Base-by-base conservation (phyloP, 2,113 vertebrate genomes). In the Phrynosoma platyrhinos region DNA sequence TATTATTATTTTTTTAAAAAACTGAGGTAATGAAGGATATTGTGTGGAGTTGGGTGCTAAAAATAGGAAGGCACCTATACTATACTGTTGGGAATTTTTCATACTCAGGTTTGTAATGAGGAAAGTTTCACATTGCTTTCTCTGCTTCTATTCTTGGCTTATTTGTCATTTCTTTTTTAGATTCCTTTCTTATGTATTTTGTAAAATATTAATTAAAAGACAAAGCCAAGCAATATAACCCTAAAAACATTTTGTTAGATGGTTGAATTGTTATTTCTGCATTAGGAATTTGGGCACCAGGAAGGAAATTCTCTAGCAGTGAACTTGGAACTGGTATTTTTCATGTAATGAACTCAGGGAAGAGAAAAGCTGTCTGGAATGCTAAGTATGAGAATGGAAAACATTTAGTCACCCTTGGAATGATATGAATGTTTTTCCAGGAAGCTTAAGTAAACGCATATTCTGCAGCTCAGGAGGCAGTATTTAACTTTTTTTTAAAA, bases 361-460 rank as follows among this genome's bases (percentile, higher is more conserved):
- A 76, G 75, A 92, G 82, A 93, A 95, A 94, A 94, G 93, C 89
- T 90, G 95, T 90, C 94, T 96, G 97, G 97, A 97, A 98, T 98
- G 96, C 68, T 0, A 97, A 96, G 96, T 97, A 98, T 98, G 97
- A 95, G 95, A 89, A 95, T 96, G 96, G 97, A 97, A 97, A 97
- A 97, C 96, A 97, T 97, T 97, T 97, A 97, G 97, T 97, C 97
- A 97, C 96, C 97, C 96, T 97, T 96, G 97, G 97, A 98, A 97
- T 98, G 97, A 97, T 97, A 97, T 97, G 97, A 97, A 97, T 98
- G 97, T 97, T 98, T 98, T 97, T 97, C 96, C 96, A 97, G 95
- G 97, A 96, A 97, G 96, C 97, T 97, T 97, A 97, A 97, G 96
- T 97, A 97, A 98, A 98, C 96, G 96, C 95, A 93, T 92, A 96